Conservation (phyloP, 2,888 invertebrate species). For the Drosophila ezoana region DNA sequence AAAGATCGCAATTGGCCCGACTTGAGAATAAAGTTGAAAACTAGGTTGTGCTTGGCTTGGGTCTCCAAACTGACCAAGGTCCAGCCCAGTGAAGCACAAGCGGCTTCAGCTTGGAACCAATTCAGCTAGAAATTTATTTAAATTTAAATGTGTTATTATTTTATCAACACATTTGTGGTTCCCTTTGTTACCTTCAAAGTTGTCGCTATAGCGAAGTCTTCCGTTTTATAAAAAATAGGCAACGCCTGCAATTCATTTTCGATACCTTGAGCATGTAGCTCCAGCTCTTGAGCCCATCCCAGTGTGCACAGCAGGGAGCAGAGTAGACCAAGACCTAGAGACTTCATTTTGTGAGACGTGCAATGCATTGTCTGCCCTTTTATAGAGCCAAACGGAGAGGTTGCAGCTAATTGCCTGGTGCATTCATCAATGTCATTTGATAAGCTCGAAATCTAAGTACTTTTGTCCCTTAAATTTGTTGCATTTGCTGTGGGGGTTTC, state of each 20-base stretch:
- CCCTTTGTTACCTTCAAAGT: neutral
- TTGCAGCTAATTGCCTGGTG: conserved; percentile 31
- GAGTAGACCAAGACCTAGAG: conserved; percentile 16
- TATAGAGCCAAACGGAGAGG: conserved; percentile 19
- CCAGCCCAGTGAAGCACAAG: conserved; percentile 7
- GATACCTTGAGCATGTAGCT: neutral
- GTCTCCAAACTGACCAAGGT: conserved; percentile 14
- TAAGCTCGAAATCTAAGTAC: conserved; percentile 38
- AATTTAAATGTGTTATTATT: no score
- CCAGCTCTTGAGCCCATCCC: neutral
- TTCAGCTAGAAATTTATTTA: neutral
- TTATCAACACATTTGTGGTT: no score
- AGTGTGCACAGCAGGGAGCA: conserved; percentile 15
- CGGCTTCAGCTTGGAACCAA: conserved; percentile 37
- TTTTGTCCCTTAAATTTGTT: conserved; percentile 32
- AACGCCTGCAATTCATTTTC: neutral
- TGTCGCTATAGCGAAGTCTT: neutral
- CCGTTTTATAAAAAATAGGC: neutral
- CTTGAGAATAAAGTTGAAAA: neutral
- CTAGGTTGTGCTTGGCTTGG: neutral
- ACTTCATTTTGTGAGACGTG: conserved; percentile 34
- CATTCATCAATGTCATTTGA: conserved; percentile 58
- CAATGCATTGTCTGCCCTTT: conserved; percentile 13
- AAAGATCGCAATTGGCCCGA: conserved; percentile 1
- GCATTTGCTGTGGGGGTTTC: neutral